Base-by-base conservation (phyloP, 2,888 invertebrate species). In the Serrognathus titanus region DNA sequence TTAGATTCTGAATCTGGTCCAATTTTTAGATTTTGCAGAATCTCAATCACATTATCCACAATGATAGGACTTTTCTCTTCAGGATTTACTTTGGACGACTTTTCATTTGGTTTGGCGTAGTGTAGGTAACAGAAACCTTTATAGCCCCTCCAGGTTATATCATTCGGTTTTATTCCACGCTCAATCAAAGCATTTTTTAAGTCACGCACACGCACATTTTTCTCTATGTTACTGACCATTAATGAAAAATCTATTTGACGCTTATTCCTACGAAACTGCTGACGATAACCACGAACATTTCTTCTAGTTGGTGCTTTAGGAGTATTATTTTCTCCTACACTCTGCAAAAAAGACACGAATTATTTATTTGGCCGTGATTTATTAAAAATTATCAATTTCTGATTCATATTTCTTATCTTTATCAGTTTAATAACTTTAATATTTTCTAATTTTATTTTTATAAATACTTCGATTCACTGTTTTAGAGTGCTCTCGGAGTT, bases 121-220 rank as follows among this genome's bases (percentile, higher is more conserved):
- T 90, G 89, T 65, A 91, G 80, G 69, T 85, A 88, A 61, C 76
- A 76, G 60, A 72, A 73, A 6, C 76, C 76, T 58, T 68, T 71
- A 60, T 69, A 69, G 1, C 76, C 76, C 20, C 71, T 69, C 91
- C 91, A 91, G 52, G 86, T 84, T 76, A 91, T 90, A 61, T 87
- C 84, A 66, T 84, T 83, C 4, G 91, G 90, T 70, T 87, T 88
- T 54, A 90, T 87, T 46, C 89, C 87, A 65, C 89, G 85, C 68
- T 88, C 87, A 41, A 81, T 81, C 36, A 91, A 76, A 37, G 89
- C 90, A 49, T 84, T 83, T 71, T 90, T 90, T 66, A 91, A 76
- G 70, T 91, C 90, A 48, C 88, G 85, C 7, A 90, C 85, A 60
- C 90, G 82, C 9, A 88, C 86, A 59, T 82, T 83, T 12, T 84